These are phyloP conservation scores for Anorthoa munda DNA, from an alignment of 2,888 invertebrate species.

Conservation along the genomic window DNA sequence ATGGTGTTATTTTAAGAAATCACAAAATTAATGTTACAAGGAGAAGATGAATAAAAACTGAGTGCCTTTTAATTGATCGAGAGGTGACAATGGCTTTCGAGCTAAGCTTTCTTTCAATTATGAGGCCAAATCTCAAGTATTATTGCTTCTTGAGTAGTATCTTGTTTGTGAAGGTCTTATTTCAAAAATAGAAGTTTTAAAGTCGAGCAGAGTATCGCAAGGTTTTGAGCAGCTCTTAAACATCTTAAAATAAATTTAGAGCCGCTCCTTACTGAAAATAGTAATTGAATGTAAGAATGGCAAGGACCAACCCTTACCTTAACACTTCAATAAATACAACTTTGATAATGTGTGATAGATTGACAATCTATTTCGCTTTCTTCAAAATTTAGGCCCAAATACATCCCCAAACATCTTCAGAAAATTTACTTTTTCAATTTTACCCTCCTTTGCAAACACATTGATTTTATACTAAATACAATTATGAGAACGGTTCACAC, in stretches of 20 bases:
- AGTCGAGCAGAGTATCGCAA: not conserved
- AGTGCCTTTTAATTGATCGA: not conserved
- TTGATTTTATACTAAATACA: conserved; percentile 62
- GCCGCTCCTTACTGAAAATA: no score
- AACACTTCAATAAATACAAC: not conserved
- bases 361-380: conserved; percentile 17
- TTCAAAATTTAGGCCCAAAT: conserved; percentile 19
- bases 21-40: not conserved
- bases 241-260: not conserved
- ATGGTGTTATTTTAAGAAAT: not conserved
- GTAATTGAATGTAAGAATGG: not conserved
- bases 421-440: conserved; percentile 56
- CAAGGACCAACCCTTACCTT: not conserved
- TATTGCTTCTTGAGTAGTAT: not conserved
- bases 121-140: not conserved
- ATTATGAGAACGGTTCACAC: conserved; percentile 66
- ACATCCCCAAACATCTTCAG: conserved; percentile 22
- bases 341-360: conserved; percentile 1
- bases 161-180: not conserved
- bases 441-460: conserved; percentile 38
- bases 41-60: not conserved
- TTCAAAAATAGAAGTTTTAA: no score
- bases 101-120: not conserved
- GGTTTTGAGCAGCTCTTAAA: not conserved
- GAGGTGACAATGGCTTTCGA: not conserved